Conservation (phyloP, 92 coral and sea anemone species). For the Porites cylindrica region DNA sequence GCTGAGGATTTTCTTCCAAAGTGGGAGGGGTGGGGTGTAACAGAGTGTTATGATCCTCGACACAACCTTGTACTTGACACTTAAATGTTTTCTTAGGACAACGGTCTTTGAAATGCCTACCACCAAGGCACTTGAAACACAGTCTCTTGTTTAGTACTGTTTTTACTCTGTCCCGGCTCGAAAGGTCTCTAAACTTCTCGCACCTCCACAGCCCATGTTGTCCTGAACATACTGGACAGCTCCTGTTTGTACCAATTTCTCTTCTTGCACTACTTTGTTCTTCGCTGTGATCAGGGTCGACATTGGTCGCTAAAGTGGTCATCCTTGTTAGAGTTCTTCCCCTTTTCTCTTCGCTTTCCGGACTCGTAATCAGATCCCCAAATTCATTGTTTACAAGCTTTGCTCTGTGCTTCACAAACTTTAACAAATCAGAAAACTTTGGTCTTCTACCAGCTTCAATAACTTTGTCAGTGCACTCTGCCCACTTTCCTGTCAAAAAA, state of each 20-base stretch:
- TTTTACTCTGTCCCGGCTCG: slow-evolving; percentile 44
- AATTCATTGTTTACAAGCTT: no score
- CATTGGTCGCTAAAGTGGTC: background rate
- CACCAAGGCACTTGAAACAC: slow-evolving; percentile 69
- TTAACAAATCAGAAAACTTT: no score
- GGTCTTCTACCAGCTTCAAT: slow-evolving; percentile 64
- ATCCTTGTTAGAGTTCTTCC: background rate
- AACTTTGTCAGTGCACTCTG: slow-evolving; percentile 67
- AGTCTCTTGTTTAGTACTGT: slow-evolving; percentile 61
- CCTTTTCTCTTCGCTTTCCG: no score
- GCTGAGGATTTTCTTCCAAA: background rate
- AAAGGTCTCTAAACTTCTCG: slow-evolving; percentile 39
- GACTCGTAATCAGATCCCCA: no score
- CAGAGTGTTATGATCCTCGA: slow-evolving; percentile 57
- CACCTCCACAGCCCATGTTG: slow-evolving; percentile 76
- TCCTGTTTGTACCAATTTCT: background rate
- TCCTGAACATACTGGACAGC: slow-evolving; percentile 59
- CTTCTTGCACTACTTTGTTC: background rate
- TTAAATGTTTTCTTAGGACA: slow-evolving; percentile 68
- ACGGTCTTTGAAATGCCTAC: slow-evolving; percentile 64
- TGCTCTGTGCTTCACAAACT: no score
- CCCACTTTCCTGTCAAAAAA: no score
- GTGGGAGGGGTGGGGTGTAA: slow-evolving; percentile 45
- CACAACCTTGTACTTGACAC: slow-evolving; percentile 53
- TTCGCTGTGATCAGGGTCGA: background rate